Evolutionary conservation across 2,888 invertebrate species (phyloP), one percentile per base, ranked within the genome.

Genomic region (Odiellus spinosus): DNA sequence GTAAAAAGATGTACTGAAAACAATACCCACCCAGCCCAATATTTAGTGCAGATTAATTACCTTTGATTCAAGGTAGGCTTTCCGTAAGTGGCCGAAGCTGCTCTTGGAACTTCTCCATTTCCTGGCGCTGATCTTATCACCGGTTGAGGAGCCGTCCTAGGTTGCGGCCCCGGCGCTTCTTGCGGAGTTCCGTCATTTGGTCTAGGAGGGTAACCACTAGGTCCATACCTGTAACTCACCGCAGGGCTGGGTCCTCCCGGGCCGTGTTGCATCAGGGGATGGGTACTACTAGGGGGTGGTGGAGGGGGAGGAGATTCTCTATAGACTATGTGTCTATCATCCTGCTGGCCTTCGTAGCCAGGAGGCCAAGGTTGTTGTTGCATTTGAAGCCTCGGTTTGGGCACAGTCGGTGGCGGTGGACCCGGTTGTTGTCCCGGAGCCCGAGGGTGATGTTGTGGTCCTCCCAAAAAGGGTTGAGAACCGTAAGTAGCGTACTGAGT

Each of bases 281-380:
- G 48, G 14, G 44, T 36, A 21, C 34, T 45, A 5, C 39, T 42
- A 15, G 66, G 64, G 17, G 65, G 65, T 36, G 65, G 66, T 12
- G 67, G 67, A n/a, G 61, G 60, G 10, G 58, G 66, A 47, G 55
- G 66, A 51, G 53, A 61, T 54, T 56, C 64, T 47, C 72, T 62
- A 71, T 67, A 61, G 14, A 55, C 53, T 2, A 71, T 61, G 11
- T 76, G 73, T 80, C 21, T 77, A 76, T 59, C 80, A 79, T 58
- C 80, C 77, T 0, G 63, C 64, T 49, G 60, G 60, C 53, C 63
- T 63, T 39, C 60, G 61, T 53, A 60, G 59, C 49, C 82, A 80
- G 45, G 83, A 80, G 51, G 80, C 75, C 64, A 80, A 79, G 51
- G 49, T 26, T 26, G 26, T 47, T 58, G 59, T 41, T 54, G 55